A percentile compares a stretch with the other conserved stretches of the same genome.
Evolutionary conservation across 2,113 vertebrate genomes (phyloP).

Genomic region (Meles meles): DNA sequence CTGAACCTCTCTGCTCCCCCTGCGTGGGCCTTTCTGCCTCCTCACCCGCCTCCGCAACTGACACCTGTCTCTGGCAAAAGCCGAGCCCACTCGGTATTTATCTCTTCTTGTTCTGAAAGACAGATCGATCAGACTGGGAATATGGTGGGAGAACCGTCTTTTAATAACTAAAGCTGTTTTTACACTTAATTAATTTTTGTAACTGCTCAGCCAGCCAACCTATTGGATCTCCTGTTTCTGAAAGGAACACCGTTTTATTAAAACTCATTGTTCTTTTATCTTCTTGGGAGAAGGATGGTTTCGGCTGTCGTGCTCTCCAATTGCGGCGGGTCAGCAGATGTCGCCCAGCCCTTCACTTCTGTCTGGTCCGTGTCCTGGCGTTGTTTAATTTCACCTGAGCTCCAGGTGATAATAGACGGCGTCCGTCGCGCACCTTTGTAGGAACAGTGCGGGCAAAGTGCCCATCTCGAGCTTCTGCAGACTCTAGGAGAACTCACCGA

Average conservation of each 20-base stretch:
- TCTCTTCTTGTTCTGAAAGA: background rate
- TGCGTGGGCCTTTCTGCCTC: rapidly evolving
- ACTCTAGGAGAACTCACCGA: background rate
- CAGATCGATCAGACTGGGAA: background rate
- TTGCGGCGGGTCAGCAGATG: background rate
- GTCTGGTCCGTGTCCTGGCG: background rate
- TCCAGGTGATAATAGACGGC: background rate
- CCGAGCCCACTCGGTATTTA: background rate
- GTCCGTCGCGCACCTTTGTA: background rate
- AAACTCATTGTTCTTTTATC: background rate
- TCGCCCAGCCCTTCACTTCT: background rate
- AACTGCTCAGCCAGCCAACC: background rate
- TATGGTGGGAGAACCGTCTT: background rate
- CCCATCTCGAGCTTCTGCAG: background rate
- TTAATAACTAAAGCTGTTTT: background rate
- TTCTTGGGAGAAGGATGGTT: background rate
- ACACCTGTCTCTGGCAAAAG: background rate
- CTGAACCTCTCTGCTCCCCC: too few species aligned
- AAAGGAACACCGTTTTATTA: background rate
- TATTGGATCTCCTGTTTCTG: background rate
- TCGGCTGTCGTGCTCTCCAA: background rate
- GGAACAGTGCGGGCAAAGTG: background rate
- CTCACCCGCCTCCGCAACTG: rapidly evolving
- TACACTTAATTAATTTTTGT: background rate
- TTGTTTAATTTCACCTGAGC: background rate